phyloP scores from a whole-genome alignment of 2,797 vertebrate species.

The Ctenopoma kingsleyae region DNA sequence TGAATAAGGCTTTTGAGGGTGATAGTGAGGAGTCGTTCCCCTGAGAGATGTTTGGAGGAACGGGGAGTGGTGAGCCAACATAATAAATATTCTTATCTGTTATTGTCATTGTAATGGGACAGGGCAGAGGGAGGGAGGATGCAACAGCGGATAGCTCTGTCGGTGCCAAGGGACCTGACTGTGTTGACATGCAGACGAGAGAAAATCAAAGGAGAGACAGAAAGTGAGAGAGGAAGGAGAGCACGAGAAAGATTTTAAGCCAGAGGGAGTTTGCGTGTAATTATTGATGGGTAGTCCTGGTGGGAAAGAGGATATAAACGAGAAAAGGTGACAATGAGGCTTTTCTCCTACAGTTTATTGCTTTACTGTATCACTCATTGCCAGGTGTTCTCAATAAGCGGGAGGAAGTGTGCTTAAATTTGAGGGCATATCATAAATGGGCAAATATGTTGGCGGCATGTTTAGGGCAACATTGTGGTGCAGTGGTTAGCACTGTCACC shows the following conservation, averaged over 20 bases:
- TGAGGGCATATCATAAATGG: slow-evolving; percentile 45
- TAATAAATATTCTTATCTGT: slow-evolving; percentile 87
- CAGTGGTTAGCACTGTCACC: too few species aligned
- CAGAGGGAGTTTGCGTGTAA: slow-evolving; percentile 76
- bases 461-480: slow-evolving; percentile 2
- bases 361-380: slow-evolving; percentile 73
- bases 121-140: slow-evolving; percentile 76
- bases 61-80: slow-evolving; percentile 82
- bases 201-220: slow-evolving; percentile 74
- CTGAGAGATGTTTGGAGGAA: slow-evolving; percentile 82
- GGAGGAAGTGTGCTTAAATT: slow-evolving; percentile 34
- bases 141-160: slow-evolving; percentile 77
- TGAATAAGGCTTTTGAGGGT: slow-evolving; percentile 80
- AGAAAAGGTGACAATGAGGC: slow-evolving; percentile 74
- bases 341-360: slow-evolving; percentile 64
- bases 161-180: slow-evolving; percentile 77
- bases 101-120: slow-evolving; percentile 85
- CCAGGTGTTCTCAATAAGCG: slow-evolving; percentile 65
- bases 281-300: slow-evolving; percentile 75
- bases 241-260: slow-evolving; percentile 68
- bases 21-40: slow-evolving; percentile 80
- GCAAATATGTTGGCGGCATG: slow-evolving; percentile 35
- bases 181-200: slow-evolving; percentile 81
- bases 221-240: slow-evolving; percentile 54
- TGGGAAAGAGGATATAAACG: slow-evolving; percentile 74